These are phyloP conservation scores for Rhabdomys pumilio DNA, from an alignment of 2,797 vertebrate genomes.

Conservation along the genomic window DNA sequence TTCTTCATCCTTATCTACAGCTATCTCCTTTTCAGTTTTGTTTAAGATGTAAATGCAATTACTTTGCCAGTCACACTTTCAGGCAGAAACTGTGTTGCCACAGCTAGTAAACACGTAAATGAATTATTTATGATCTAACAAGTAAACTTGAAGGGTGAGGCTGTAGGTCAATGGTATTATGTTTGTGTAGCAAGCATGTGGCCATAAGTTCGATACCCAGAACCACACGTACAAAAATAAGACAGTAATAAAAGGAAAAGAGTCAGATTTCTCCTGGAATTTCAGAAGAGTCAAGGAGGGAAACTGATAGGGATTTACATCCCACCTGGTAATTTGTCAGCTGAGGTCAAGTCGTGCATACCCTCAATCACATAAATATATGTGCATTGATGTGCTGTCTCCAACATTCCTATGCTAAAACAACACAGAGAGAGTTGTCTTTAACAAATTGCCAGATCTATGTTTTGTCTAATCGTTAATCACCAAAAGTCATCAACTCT, in stretches of 20 bases:
- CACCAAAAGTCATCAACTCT: background rate
- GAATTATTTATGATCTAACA: background rate
- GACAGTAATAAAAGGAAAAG: background rate
- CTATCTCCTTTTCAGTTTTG: constrained; percentile 12
- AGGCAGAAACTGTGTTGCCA: background rate
- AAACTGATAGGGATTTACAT: background rate
- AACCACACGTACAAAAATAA: no score
- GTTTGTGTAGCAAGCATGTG: background rate
- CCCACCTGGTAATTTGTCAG: background rate
- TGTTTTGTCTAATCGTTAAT: background rate
- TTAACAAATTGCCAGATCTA: background rate
- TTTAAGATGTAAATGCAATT: constrained; percentile 20
- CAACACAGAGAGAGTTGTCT: background rate
- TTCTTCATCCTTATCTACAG: constrained; percentile 29
- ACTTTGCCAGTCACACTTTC: background rate
- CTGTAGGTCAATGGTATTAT: background rate
- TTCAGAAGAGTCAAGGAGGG: background rate
- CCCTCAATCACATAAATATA: background rate
- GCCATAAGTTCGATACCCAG: background rate
- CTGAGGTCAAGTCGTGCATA: background rate
- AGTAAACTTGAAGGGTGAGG: background rate
- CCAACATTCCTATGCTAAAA: background rate
- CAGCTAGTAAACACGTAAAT: background rate
- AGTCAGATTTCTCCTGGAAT: background rate
- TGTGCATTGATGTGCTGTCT: background rate